Conservation (phyloP, 2,888 invertebrate genomes). For the Orthosia cruda region DNA sequence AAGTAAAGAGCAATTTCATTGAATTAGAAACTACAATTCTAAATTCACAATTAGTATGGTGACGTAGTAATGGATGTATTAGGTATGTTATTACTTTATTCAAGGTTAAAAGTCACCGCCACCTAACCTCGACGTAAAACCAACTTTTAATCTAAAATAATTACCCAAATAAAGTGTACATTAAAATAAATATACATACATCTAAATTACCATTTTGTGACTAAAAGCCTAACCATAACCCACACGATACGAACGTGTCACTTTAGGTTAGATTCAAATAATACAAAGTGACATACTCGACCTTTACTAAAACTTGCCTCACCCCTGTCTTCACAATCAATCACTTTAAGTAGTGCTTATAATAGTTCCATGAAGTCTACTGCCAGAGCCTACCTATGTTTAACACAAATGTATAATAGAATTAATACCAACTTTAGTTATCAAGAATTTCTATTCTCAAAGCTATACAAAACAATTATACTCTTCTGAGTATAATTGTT, state of each 20-base stretch:
- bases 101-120: background rate
- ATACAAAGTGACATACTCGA: constrained; percentile 20
- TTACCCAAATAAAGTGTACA: background rate
- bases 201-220: background rate
- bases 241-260: background rate
- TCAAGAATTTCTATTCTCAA: too few species aligned
- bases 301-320: constrained; percentile 31
- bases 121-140: background rate
- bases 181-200: constrained; percentile 1
- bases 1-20: too few species aligned
- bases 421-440: too few species aligned
- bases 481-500: too few species aligned
- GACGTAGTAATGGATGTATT: background rate
- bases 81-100: constrained; percentile 2
- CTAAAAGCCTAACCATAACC: constrained; percentile 12
- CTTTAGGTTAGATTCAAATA: constrained; percentile 23
- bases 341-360: constrained; percentile 20
- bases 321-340: constrained; percentile 15
- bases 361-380: background rate
- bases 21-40: background rate
- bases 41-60: background rate
- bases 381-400: too few species aligned
- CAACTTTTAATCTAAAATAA: constrained; percentile 8
- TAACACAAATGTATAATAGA: too few species aligned
- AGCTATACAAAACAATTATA: too few species aligned